Conservation (phyloP, 2,888 invertebrate species). For the Tortrix viridana region DNA sequence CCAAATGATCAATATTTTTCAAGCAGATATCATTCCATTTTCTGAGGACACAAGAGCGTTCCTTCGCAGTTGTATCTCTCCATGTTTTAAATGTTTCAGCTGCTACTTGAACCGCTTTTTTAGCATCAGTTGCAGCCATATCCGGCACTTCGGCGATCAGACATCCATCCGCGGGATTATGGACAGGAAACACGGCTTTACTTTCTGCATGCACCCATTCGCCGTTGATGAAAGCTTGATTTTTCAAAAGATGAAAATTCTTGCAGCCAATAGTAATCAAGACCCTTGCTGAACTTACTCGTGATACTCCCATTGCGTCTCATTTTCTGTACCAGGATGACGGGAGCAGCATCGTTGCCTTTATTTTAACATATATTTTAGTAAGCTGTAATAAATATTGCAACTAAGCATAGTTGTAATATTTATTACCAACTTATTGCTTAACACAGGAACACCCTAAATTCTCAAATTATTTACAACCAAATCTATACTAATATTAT, state of each 20-base stretch:
- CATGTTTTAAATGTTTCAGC: slow-evolving; percentile 90
- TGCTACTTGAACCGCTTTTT: slow-evolving; percentile 90
- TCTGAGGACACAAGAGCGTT: slow-evolving; percentile 87
- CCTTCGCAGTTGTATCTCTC: slow-evolving; percentile 91
- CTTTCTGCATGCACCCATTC: slow-evolving; percentile 90
- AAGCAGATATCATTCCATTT: slow-evolving; percentile 92
- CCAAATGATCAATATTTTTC: slow-evolving; percentile 89
- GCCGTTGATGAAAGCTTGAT: slow-evolving; percentile 76
- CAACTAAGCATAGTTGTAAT: no score
- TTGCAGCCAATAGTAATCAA: slow-evolving; percentile 51
- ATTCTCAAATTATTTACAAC: no score
- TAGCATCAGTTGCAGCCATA: slow-evolving; percentile 90
- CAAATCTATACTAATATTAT: no score
- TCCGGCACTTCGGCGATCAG: slow-evolving; percentile 92
- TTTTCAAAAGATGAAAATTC: slow-evolving; percentile 67
- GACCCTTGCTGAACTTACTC: slow-evolving; percentile 49
- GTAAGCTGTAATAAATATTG: no score
- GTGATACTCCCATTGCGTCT: slow-evolving; percentile 56
- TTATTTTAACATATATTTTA: no score
- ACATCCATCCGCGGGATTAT: slow-evolving; percentile 91
- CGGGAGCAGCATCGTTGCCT: no score
- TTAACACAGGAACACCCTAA: no score
- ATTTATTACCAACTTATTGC: no score
- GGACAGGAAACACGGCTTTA: slow-evolving; percentile 88
- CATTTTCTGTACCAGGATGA: slow-evolving; percentile 15